Evolutionary conservation across 2,888 invertebrate genomes (phyloP), one percentile per base, ranked within the genome.

Genomic region (Heliconius erato): DNA sequence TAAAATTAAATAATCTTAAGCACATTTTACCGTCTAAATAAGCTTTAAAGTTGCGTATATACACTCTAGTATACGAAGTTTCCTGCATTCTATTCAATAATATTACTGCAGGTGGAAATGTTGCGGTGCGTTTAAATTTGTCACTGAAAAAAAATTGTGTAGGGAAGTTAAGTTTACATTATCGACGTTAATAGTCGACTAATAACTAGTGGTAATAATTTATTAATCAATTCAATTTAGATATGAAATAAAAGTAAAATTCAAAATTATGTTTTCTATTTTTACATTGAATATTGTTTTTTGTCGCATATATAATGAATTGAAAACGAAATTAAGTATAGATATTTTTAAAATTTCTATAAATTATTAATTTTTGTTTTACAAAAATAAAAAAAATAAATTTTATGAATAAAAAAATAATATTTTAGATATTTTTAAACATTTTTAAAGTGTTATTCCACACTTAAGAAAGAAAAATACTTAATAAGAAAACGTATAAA

Each of bases 101-200:
- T 79, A 82, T 74, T 44, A 68, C 49, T 72, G 71, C 76, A 74
- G 80, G 76, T 79, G 82, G n/a, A 82, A 82, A 68, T 81, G 79
- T 82, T 74, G 76, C 79, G 84, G 44, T 35, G 80, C 79, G 82
- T 84, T 82, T 80, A 71, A 68, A 71, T 74, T 80, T 74, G 49
- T 40, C 65, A 79, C 79, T 81, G 67, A 84, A 82, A 84, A 84
- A 84, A 79, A 74, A 26, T 44, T 63, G 23, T 71, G n/a, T 40
- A 80, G 78, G 82, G 79, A 80, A 82, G 79, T 68, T 79, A 68
- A 74, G 40, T 79, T 23, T 76, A 63, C 49, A 32, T 35, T 16
- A 40, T 65, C n/a, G 11, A 65, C 26, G 32, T 44, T 77, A n/a
- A 40, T 65, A 26, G 16, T 65, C 23, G 3, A 63, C 0, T 76